These are phyloP conservation scores for Stictonetta naevosa DNA, from an alignment of 2,113 vertebrate genomes.

Conservation along the genomic window DNA sequence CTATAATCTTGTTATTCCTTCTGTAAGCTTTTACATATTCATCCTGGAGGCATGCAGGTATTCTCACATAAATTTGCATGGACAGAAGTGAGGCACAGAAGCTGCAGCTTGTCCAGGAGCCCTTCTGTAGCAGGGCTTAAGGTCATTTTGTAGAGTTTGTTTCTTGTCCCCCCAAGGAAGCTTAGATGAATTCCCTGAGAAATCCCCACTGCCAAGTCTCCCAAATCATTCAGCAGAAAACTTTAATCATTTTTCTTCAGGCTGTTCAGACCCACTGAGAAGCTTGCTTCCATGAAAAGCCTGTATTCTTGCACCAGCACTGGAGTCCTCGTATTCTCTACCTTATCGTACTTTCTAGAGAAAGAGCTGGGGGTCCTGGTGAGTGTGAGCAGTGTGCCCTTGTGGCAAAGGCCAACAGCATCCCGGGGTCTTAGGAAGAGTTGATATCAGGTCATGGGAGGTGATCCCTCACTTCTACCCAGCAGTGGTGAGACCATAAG, in stretches of 20 bases:
- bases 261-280: not conserved
- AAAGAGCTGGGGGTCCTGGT: not conserved
- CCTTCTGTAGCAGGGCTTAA: not conserved
- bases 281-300: not conserved
- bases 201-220: not conserved
- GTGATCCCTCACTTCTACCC: too few relatives aligned
- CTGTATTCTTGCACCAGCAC: not conserved
- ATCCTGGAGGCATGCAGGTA: constrained; percentile 30
- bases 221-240: not conserved
- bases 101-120: constrained; percentile 8
- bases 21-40: not conserved
- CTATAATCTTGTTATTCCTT: not conserved
- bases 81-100: constrained; percentile 43
- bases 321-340: not conserved
- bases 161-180: not conserved
- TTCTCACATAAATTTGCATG: not conserved
- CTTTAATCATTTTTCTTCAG: not conserved
- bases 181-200: not conserved
- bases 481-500: not conserved
- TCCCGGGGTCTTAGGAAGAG: not conserved
- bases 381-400: not conserved
- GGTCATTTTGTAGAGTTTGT: not conserved
- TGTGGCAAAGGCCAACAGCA: not conserved
- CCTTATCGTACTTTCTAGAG: not conserved
- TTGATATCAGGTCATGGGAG: not conserved